Percentiles rank a stretch among this genome's conserved stretches.
phyloP scores from a whole-genome alignment of 2,888 invertebrate species.

The Hypena proboscidalis region DNA sequence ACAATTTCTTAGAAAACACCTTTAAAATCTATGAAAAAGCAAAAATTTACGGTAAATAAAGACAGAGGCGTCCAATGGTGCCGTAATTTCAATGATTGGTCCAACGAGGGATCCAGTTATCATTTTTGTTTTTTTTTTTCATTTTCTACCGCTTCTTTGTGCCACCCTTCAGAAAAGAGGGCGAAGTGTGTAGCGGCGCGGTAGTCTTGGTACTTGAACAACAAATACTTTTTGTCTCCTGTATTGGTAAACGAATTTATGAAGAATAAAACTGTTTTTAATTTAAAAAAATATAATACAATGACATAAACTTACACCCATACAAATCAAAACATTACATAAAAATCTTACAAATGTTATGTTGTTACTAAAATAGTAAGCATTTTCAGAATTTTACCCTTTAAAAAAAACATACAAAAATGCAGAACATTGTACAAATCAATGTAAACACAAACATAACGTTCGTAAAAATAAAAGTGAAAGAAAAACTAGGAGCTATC shows the following conservation, averaged over 20 bases:
- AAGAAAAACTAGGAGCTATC: conserved; percentile 8
- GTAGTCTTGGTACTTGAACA: conserved; percentile 61
- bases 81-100: conserved; percentile 80
- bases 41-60: conserved; percentile 33
- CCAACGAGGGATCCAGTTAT: conserved; percentile 67
- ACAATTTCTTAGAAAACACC: neutral
- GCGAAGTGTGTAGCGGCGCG: conserved; percentile 47
- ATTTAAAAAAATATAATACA: neutral
- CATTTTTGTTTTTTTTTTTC: conserved; percentile 74
- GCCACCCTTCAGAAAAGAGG: conserved; percentile 78
- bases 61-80: conserved; percentile 44
- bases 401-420: neutral
- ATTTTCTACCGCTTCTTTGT: conserved; percentile 75
- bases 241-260: too few species aligned
- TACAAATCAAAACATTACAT: conserved; percentile 5
- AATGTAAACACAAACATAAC: too few species aligned
- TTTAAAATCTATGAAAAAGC: conserved; percentile 13
- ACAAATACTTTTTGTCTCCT: too few species aligned
- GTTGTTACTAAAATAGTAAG: too few species aligned
- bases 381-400: too few species aligned
- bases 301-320: conserved; percentile 1
- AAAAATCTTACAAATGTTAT: neutral
- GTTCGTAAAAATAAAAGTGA: conserved; percentile 3
- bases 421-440: too few species aligned
- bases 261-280: neutral